These are phyloP conservation scores for Drosophila formosana DNA, from an alignment of 2,888 invertebrate genomes.

Conservation along the genomic window DNA sequence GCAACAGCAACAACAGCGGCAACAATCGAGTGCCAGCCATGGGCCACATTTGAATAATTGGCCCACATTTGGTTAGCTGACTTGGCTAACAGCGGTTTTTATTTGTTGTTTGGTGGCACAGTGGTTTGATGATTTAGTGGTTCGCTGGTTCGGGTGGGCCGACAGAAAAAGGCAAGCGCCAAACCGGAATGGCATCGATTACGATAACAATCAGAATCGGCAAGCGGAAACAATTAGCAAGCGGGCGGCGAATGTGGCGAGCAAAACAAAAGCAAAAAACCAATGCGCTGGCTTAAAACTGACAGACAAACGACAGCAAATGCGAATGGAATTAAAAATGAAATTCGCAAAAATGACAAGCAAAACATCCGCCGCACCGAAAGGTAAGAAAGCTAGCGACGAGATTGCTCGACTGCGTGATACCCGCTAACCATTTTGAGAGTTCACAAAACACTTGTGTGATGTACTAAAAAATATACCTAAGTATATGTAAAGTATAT, in stretches of 20 bases:
- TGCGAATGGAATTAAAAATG: conserved; percentile 34
- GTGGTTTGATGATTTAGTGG: conserved; percentile 3
- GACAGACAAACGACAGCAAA: conserved; percentile 1
- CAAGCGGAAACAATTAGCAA: conserved; percentile 77
- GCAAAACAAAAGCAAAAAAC: conserved; percentile 71
- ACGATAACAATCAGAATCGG: conserved; percentile 64
- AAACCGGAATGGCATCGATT: conserved; percentile 73
- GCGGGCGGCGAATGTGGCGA: conserved; percentile 64
- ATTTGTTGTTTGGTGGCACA: not conserved
- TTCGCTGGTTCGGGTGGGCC: conserved; percentile 27
- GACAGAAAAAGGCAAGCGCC: conserved; percentile 71
- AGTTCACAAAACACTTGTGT: too few relatives aligned
- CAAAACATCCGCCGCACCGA: conserved; percentile 69
- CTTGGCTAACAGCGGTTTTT: conserved; percentile 16
- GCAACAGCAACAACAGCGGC: conserved; percentile 17
- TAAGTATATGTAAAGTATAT: too few relatives aligned
- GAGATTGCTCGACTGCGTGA: too few relatives aligned
- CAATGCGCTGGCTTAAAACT: conserved; percentile 16
- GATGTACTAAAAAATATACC: too few relatives aligned
- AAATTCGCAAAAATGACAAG: conserved; percentile 51
- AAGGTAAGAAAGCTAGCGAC: not conserved
- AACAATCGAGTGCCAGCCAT: conserved; percentile 24
- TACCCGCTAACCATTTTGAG: too few relatives aligned
- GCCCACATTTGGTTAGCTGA: conserved; percentile 57
- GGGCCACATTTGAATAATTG: conserved; percentile 50